Percentiles rank a stretch among this genome's conserved stretches.
Conservation (phyloP, 2,797 vertebrate genomes). For the Varecia variegata region DNA sequence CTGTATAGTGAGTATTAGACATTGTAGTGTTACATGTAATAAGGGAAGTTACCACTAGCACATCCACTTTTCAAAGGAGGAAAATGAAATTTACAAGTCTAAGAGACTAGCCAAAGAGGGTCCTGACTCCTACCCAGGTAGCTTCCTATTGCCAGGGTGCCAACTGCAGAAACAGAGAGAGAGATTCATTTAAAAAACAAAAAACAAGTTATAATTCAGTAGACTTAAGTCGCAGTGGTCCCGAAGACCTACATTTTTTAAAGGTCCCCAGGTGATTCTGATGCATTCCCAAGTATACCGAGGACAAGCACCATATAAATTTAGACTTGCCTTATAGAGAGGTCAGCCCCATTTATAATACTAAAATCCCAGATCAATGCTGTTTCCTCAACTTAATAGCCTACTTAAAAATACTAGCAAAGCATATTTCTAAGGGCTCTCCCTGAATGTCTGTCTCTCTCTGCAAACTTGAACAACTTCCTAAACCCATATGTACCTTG, state of each 20-base stretch:
- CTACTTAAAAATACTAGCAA: not conserved
- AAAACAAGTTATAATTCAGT: not conserved
- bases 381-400: not conserved
- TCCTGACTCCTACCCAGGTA: not conserved
- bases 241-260: slow-evolving; percentile 5
- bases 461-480: not conserved
- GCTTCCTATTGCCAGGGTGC: not conserved
- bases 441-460: too few species aligned
- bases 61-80: not conserved
- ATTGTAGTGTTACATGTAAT: not conserved
- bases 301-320: not conserved
- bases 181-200: not conserved
- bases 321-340: not conserved
- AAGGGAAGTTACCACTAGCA: not conserved
- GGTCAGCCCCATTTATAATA: not conserved
- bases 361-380: not conserved
- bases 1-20: not conserved
- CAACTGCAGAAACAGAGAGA: not conserved
- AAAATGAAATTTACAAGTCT: not conserved
- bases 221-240: not conserved
- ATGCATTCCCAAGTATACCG: not conserved
- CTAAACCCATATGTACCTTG: not conserved
- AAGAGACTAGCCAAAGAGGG: not conserved
- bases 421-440: not conserved
- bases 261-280: not conserved